Evolutionary conservation across 2,888 invertebrate genomes (phyloP).

Genomic region (Mystacides longicornis): DNA sequence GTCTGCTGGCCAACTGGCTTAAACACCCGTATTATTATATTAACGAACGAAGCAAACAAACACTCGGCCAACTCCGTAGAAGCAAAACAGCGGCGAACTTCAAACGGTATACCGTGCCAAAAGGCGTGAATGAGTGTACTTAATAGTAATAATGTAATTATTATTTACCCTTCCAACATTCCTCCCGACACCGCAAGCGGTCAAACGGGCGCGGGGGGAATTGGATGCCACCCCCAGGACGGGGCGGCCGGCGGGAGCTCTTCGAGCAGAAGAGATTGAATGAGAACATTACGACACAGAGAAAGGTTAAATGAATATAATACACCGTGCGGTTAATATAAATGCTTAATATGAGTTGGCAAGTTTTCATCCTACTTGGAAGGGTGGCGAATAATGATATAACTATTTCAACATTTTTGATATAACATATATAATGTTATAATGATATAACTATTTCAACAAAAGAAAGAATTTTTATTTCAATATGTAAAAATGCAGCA

Average conservation of each 20-base stretch:
- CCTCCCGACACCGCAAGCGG: not conserved
- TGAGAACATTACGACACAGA: not conserved
- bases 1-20: no score
- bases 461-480: no score
- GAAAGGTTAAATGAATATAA: not conserved
- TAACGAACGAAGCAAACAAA: no score
- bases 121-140: conserved; percentile 1
- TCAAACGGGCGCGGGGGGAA: conserved; percentile 6
- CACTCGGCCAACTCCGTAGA: no score
- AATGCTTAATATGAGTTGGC: conserved; percentile 2
- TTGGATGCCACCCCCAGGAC: conserved; percentile 1
- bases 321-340: conserved; percentile 1
- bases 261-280: conserved; percentile 1
- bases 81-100: not conserved
- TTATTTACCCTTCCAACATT: conserved; percentile 2
- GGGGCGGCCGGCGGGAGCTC: not conserved
- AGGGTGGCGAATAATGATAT: not conserved
- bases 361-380: not conserved
- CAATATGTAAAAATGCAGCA: no score
- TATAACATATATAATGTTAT: no score
- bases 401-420: no score
- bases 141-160: conserved; percentile 1
- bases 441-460: no score
- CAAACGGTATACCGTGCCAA: not conserved
- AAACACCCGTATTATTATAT: no score